Evolutionary conservation across 2,888 invertebrate species (phyloP).

Genomic region (Elysia crispata): DNA sequence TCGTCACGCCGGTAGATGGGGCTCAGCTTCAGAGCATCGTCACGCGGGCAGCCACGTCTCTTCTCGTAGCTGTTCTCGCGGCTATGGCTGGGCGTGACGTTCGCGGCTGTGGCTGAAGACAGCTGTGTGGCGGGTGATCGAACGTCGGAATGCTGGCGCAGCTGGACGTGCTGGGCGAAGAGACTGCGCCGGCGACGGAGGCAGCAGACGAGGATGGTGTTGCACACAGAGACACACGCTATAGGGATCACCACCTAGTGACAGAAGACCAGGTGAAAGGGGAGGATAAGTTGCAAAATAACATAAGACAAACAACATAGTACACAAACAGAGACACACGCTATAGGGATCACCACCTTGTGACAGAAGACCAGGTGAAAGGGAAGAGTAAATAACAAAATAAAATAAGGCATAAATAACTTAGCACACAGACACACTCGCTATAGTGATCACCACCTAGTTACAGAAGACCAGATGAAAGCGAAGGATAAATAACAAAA

Average conservation of each 20-base stretch:
- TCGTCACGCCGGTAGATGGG: background rate
- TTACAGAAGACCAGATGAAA: too few relatives aligned
- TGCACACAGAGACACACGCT: slow-evolving; percentile 40
- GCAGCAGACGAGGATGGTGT: slow-evolving; percentile 47
- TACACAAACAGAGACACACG: slow-evolving; percentile 42
- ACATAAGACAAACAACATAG: slow-evolving; percentile 45
- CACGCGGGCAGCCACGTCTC: too few relatives aligned
- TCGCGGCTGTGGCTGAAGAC: too few relatives aligned
- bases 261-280: too few relatives aligned
- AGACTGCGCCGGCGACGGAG: slow-evolving; percentile 41
- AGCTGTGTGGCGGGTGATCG: too few relatives aligned
- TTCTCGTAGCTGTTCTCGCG: too few relatives aligned
- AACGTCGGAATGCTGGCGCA: background rate
- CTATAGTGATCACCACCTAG: too few relatives aligned
- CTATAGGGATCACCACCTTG: slow-evolving; percentile 44
- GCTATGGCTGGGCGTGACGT: too few relatives aligned
- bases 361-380: background rate
- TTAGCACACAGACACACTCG: too few relatives aligned
- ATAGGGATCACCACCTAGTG: slow-evolving; percentile 43
- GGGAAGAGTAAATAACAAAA: slow-evolving; percentile 1
- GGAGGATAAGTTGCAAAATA: too few relatives aligned
- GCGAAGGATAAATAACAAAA: too few relatives aligned
- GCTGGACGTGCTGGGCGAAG: slow-evolving; percentile 40
- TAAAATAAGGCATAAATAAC: background rate
- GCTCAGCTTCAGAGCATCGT: background rate